A percentile compares a stretch with the other conserved stretches of the same genome.
phyloP scores from a whole-genome alignment of 2,113 vertebrate species.

The Baryphthengus martii region DNA sequence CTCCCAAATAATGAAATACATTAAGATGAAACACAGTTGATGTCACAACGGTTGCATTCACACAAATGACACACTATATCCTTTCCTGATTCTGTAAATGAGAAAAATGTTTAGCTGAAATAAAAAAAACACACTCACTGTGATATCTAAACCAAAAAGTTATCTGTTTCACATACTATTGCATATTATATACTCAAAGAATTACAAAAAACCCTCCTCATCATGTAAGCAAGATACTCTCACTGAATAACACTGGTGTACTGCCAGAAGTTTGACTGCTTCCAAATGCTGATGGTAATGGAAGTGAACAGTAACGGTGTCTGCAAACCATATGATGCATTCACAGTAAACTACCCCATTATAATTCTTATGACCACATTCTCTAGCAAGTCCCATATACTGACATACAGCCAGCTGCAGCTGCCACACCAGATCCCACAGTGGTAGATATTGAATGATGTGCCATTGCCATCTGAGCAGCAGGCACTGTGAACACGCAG shows the following conservation, averaged over 20 bases:
- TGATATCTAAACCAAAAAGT: background rate
- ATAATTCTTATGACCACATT: background rate
- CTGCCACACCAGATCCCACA: background rate
- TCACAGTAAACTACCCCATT: background rate
- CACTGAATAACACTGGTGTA: background rate
- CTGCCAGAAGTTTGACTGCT: background rate
- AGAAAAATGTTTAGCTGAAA: background rate
- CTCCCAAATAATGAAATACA: background rate
- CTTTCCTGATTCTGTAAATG: background rate
- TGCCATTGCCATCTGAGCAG: background rate
- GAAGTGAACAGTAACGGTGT: background rate
- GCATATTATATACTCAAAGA: background rate
- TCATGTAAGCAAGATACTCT: background rate
- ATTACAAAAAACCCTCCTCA: background rate
- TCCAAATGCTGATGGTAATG: background rate
- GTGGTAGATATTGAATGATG: accelerated
- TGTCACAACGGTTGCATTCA: background rate
- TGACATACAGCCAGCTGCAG: background rate
- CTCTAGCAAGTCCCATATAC: background rate
- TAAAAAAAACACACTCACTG: background rate
- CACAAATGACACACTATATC: background rate
- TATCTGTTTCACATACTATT: background rate
- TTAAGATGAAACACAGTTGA: background rate
- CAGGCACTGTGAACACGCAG: no score
- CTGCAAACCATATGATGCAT: background rate